Evolutionary conservation across 2,888 invertebrate genomes (phyloP), one percentile per base, ranked within the genome.

Genomic region (Pseudoips prasinana): DNA sequence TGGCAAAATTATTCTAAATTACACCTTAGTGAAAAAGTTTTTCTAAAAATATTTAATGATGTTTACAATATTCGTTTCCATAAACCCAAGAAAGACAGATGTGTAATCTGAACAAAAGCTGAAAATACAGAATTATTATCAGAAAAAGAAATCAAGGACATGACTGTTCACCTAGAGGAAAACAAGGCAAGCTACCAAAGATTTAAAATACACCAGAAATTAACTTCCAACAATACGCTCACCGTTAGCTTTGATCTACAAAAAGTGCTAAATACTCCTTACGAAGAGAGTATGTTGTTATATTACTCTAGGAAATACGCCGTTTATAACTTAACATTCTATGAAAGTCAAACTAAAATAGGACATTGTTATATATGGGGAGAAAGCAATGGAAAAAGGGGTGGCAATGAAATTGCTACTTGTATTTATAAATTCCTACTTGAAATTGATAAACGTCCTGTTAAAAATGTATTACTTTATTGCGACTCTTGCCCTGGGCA

Each of bases 281-380:
- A 50, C 40, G 58, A 51, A 4, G 36, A 44, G 8, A 54, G 46
- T 36, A 46, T 59, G 42, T 8, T 53, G 10, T 40, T 47, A 9
- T 50, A 46, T 8, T 64, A 58, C 30, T 36, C 41, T 8, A 35
- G 59, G 33, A 64, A 63, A 47, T 58, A 61, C 37, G 49, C 53
- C 10, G 48, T 58, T 8, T 64, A 52, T 26, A 62, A 61, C 47
- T 58, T 62, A 26, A 60, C 60, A 9, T 22, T 63, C 25, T 60
- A 51, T 39, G 43, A 63, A 45, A 46, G 54, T 14, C 22, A 35
- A 10, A 46, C 38, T 8, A 37, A 42, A 17, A 29, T 41, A 30
- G 41, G 22, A 10, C 33, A 46, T 29, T 59, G 59, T 32, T 61
- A 47, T 38, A 39, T 58, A 22, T 66, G 64, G 65, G 50, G 58